Percentiles rank a stretch among this genome's conserved stretches.
Evolutionary conservation across 2,113 vertebrate genomes (phyloP).

Genomic region (Cheirogaleus medius): DNA sequence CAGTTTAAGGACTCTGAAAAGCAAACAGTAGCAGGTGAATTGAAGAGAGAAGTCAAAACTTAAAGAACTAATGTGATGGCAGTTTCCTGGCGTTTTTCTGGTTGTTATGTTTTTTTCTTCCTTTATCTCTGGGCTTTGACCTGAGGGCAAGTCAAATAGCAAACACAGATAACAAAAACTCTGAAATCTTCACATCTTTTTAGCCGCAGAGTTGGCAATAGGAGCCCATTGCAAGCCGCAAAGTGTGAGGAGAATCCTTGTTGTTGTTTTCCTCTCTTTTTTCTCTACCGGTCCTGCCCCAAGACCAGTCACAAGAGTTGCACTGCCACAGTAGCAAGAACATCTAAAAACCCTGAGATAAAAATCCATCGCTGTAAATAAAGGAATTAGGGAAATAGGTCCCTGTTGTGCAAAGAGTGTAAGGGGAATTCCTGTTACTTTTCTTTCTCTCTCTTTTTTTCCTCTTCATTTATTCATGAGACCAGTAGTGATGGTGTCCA

Average conservation of each 20-base stretch:
- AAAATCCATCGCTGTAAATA: background rate
- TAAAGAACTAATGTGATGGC: background rate
- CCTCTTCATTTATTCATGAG: background rate
- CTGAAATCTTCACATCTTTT: background rate
- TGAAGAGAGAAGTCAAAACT: background rate
- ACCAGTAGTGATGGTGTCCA: background rate
- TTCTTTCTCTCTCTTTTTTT: background rate
- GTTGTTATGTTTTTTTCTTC: background rate
- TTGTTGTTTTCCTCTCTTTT: background rate
- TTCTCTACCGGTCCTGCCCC: background rate
- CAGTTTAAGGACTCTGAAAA: background rate
- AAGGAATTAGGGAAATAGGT: background rate
- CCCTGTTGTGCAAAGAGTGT: background rate
- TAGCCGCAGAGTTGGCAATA: background rate
- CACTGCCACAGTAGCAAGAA: background rate
- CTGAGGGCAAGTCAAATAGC: background rate
- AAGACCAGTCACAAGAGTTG: background rate
- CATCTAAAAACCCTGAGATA: background rate
- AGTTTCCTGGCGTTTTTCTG: background rate
- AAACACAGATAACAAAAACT: background rate
- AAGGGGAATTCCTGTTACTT: background rate
- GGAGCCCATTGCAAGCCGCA: background rate
- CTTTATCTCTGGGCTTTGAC: background rate
- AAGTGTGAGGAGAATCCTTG: background rate
- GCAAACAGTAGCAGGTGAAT: background rate